phyloP scores from a whole-genome alignment of 37 sponge, comb jelly and placozoan species.

The Cliona cf. orientalis region DNA sequence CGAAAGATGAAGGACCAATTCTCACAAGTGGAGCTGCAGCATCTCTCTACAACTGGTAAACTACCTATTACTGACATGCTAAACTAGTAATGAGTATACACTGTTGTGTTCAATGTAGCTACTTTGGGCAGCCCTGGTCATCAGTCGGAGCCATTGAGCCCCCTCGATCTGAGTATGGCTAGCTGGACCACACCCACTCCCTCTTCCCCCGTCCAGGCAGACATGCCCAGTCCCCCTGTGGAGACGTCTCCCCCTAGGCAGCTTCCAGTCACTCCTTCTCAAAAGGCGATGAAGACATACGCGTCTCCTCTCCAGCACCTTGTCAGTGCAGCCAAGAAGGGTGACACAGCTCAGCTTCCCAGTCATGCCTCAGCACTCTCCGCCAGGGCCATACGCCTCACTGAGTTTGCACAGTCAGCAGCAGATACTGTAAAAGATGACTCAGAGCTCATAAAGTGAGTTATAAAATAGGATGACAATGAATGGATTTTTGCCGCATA shows the following conservation, averaged over 20 bases:
- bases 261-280: neutral
- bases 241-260: neutral
- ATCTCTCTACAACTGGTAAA: slow-evolving; percentile 2
- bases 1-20: slow-evolving; percentile 20
- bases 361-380: slow-evolving; percentile 20
- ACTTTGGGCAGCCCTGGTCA: neutral
- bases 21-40: slow-evolving; percentile 22
- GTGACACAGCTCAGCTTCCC: slow-evolving; percentile 36
- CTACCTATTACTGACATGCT: neutral
- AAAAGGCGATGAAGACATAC: slow-evolving; percentile 18
- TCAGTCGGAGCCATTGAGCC: neutral
- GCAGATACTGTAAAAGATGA: slow-evolving; percentile 13
- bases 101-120: neutral
- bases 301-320: slow-evolving; percentile 55
- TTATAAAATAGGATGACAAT: too few species aligned
- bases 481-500: neutral
- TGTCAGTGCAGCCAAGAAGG: slow-evolving; percentile 55
- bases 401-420: slow-evolving; percentile 43
- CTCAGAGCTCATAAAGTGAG: slow-evolving; percentile 39
- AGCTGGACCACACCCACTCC: slow-evolving; percentile 36
- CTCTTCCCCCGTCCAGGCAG: neutral
- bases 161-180: neutral
- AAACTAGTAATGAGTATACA: too few species aligned
- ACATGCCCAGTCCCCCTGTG: too few species aligned
- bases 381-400: slow-evolving; percentile 30